Percentiles rank a stretch among this genome's conserved stretches.
phyloP scores from a whole-genome alignment of 2,888 invertebrate genomes.

The Seladonia tumulorum region DNA sequence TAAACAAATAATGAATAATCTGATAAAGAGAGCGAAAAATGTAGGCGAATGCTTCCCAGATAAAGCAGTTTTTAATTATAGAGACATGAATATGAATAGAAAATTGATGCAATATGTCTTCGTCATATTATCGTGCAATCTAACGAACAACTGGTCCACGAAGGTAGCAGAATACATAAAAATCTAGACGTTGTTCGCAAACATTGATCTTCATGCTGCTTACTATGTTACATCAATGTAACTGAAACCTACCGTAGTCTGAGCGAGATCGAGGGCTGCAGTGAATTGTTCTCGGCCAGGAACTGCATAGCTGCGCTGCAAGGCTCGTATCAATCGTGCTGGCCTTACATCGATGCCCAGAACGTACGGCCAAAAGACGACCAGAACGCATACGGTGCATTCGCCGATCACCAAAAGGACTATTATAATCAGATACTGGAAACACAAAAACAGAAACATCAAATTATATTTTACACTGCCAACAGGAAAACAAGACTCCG shows the following conservation, averaged over 20 bases:
- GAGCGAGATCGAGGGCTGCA: slow-evolving; percentile 92
- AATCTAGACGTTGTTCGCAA: neutral
- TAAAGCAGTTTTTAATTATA: too few relatives aligned
- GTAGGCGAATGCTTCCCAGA: neutral
- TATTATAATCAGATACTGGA: slow-evolving; percentile 90
- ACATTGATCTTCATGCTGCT: neutral
- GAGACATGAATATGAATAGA: neutral
- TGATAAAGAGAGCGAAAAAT: too few relatives aligned
- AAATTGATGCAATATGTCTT: neutral
- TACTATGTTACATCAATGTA: neutral
- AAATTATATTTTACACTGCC: neutral
- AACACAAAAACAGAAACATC: slow-evolving; percentile 55
- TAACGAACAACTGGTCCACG: neutral
- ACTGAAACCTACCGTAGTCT: slow-evolving; percentile 84
- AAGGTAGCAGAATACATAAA: neutral
- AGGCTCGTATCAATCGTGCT: slow-evolving; percentile 88
- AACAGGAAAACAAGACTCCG: too few relatives aligned
- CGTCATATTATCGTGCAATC: neutral
- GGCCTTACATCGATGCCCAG: slow-evolving; percentile 89
- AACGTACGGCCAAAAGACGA: slow-evolving; percentile 92
- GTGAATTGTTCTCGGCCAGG: slow-evolving; percentile 91
- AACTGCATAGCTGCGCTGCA: slow-evolving; percentile 91
- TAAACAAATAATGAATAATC: too few relatives aligned
- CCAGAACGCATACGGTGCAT: slow-evolving; percentile 89
- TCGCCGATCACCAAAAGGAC: slow-evolving; percentile 89